Evolutionary conservation across 1,140 invertebrate genomes (phyloP).

Genomic region (Drosophila auraria): DNA sequence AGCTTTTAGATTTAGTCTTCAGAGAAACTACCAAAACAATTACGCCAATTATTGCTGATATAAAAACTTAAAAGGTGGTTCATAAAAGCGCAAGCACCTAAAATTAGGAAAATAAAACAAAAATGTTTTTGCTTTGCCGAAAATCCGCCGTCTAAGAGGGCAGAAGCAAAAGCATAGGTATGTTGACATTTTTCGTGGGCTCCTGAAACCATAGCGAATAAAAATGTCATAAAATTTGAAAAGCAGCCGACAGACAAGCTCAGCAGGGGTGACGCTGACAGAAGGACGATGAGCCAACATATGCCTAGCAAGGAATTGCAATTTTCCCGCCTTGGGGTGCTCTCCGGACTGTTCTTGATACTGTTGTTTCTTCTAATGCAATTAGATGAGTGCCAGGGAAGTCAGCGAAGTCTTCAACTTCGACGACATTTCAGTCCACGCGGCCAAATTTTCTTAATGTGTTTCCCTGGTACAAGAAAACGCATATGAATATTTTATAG

Average conservation of each 20-base stretch:
- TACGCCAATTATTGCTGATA: conserved; percentile 71
- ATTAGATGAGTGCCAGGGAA: conserved; percentile 72
- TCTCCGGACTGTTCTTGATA: conserved; percentile 11
- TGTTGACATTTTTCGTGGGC: conserved; percentile 48
- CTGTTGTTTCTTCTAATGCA: conserved; percentile 63
- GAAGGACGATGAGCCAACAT: conserved; percentile 44
- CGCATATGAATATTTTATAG: conserved; percentile 80
- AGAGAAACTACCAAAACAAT: conserved; percentile 73
- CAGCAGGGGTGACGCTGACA: conserved; percentile 6
- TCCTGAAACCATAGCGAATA: conserved; percentile 50
- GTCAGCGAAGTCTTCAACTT: conserved; percentile 24
- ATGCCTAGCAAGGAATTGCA: conserved; percentile 65
- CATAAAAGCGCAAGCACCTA: conserved; percentile 38
- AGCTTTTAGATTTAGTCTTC: conserved; percentile 59
- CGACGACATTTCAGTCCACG: conserved; percentile 44
- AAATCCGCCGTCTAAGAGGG: conserved; percentile 15
- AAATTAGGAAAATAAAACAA: conserved; percentile 50
- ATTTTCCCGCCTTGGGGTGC: conserved; percentile 50
- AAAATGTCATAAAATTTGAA: conserved; percentile 83
- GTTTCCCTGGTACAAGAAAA: conserved; percentile 58
- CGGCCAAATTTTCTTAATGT: conserved; percentile 75
- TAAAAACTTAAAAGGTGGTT: conserved; percentile 72
- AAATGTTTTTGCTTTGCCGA: conserved; percentile 58
- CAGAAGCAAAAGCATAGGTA: conserved; percentile 42
- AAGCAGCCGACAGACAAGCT: conserved; percentile 58